A percentile compares a stretch with the other conserved stretches of the same genome.
Evolutionary conservation across 2,797 vertebrate genomes (phyloP).

Genomic region (Lacerta bilineata): DNA sequence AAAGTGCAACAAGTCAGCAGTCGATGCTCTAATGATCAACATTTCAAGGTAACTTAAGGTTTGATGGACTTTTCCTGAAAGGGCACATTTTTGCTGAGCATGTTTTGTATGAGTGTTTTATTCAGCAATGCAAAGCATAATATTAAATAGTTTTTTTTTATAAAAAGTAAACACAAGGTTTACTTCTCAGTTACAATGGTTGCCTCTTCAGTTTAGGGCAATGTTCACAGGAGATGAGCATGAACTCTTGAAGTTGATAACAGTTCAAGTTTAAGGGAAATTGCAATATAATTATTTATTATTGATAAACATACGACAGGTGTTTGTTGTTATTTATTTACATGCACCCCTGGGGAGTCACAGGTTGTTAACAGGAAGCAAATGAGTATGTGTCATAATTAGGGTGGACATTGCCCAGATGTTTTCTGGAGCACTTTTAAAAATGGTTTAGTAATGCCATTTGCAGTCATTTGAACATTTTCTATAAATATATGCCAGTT

Average conservation of each 20-base stretch:
- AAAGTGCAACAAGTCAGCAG: background rate
- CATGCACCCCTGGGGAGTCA: background rate
- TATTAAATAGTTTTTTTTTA: constrained; percentile 48
- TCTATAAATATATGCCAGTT: background rate
- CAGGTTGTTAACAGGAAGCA: constrained; percentile 37
- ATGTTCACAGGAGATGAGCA: constrained; percentile 13
- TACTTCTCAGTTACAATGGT: background rate
- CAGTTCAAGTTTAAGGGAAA: constrained; percentile 3
- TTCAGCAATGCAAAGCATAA: constrained; percentile 31
- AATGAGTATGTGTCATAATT: constrained; percentile 15
- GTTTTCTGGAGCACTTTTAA: constrained; percentile 33
- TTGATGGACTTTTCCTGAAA: constrained; percentile 60
- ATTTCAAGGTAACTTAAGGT: constrained; percentile 2
- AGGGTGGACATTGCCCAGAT: background rate
- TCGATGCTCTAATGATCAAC: background rate
- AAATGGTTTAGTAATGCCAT: background rate
- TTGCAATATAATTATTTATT: background rate
- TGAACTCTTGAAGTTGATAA: constrained; percentile 3
- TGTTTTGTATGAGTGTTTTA: constrained; percentile 18
- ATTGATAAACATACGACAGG: background rate
- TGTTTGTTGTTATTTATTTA: background rate
- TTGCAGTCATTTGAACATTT: constrained; percentile 14
- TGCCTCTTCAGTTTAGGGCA: background rate
- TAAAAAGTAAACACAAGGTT: constrained; percentile 22
- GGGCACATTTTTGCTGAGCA: constrained; percentile 45